These are phyloP conservation scores for Heptranchias perlo DNA, from an alignment of 2,113 vertebrate genomes.

Conservation along the genomic window DNA sequence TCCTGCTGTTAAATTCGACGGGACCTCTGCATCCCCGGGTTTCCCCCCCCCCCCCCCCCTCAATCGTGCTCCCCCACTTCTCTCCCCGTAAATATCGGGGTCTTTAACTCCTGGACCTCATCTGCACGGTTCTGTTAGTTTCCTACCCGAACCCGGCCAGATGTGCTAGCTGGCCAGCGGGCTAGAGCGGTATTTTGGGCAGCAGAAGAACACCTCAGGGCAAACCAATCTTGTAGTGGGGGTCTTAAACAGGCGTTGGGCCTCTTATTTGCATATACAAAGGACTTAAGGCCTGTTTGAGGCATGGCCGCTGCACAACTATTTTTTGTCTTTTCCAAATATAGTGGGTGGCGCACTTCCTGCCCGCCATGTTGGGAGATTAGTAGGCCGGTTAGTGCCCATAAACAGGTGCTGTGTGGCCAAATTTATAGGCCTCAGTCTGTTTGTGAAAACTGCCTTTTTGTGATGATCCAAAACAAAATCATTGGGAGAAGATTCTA, in stretches of 20 bases:
- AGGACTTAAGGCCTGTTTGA: not conserved
- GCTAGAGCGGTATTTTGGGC: not conserved
- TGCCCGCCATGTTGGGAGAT: not conserved
- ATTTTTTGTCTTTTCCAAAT: not conserved
- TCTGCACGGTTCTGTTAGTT: not conserved
- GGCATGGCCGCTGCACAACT: not conserved
- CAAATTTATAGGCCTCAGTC: not conserved
- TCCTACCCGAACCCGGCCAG: not conserved
- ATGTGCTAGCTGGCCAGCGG: not conserved
- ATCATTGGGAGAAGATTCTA: not conserved
- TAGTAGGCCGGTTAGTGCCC: not conserved
- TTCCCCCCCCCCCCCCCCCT: no score
- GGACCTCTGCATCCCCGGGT: no score
- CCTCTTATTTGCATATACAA: not conserved
- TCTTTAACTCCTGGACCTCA: not conserved
- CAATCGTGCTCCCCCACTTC: no score
- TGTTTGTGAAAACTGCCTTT: not conserved
- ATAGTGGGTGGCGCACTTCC: no score
- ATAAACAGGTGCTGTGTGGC: not conserved
- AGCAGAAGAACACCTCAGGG: not conserved
- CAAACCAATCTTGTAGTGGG: no score
- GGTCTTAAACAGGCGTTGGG: not conserved
- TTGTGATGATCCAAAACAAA: not conserved
- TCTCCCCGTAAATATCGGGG: no score
- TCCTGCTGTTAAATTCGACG: no score